Evolutionary conservation across 1,140 invertebrate genomes (phyloP), one percentile per base, ranked within the genome.

Genomic region (Zeugodacus cucurbitae): DNA sequence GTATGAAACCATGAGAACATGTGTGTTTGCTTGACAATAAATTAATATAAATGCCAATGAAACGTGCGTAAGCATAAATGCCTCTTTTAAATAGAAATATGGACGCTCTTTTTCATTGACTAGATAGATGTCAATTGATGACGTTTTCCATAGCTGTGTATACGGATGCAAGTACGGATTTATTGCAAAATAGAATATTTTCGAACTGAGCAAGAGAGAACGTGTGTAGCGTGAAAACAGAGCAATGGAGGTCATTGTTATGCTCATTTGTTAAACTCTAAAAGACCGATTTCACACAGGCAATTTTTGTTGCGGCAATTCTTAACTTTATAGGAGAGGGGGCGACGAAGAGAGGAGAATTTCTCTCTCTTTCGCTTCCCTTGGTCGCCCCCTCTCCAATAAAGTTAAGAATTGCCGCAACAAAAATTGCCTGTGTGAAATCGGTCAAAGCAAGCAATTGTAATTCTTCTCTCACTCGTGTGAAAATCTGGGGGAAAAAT

Each of bases 161-260:
- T 26, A 48, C 62, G 34, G 67, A 74, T 74, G 32, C 67, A 74
- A 74, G 14, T 67, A 32, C 17, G 11, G 48, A 17, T 54, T 54
- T 54, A 54, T 54, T 17, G 48, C 58, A 62, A 26, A 62, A 62
- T 62, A 26, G 26, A 26, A n/a, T 62, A 22, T 34, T 20, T 32
- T 70, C 70, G 34, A 82, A 48, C n/a, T n/a, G 74, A 48, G 58
- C n/a, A 26, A 54, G 70, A 70, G 64, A 37, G 37, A 74, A 74
- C 34, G 17, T n/a, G n/a, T n/a, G n/a, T 74, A 34, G 20, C 37
- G 20, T 11, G 7, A 74, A 14, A 11, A 8, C 5, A 32, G 70
- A 74, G 70, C 70, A 22, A 54, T 14, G 74, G 41, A 48, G 74
- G 74, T 82, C 74, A 82, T 74, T 74, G 34, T 74, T 74, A 74